phyloP scores from a whole-genome alignment of 2,888 invertebrate genomes.

The Tetragonula carbonaria region DNA sequence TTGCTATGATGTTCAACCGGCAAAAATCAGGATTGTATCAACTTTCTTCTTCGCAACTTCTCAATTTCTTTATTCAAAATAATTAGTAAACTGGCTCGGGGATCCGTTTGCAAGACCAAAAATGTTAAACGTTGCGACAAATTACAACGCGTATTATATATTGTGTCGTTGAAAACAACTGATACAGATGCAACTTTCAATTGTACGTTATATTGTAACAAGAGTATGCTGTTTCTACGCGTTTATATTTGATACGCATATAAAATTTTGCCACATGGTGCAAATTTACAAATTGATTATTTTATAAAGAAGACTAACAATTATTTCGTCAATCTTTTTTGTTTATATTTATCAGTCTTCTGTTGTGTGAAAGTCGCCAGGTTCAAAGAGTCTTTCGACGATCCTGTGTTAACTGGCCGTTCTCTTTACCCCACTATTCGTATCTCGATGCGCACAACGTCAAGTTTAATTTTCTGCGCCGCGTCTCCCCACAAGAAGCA shows the following conservation, averaged over 20 bases:
- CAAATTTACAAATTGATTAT: neutral
- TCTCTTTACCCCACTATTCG: constrained; percentile 65
- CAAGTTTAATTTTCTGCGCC: constrained; percentile 75
- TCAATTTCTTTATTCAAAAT: neutral
- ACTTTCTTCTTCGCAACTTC: constrained; percentile 7
- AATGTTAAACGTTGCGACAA: neutral
- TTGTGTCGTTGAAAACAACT: neutral
- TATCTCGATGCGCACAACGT: constrained; percentile 73
- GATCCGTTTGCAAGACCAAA: neutral
- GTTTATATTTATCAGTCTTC: neutral
- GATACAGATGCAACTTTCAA: neutral
- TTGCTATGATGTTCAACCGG: constrained; percentile 54
- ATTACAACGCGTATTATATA: neutral
- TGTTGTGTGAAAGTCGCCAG: constrained; percentile 24
- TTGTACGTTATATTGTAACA: neutral
- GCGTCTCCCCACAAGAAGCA: constrained; percentile 78
- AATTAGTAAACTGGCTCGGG: no score
- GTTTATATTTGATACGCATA: neutral
- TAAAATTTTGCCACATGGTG: neutral
- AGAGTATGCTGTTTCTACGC: neutral
- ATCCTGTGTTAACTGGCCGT: constrained; percentile 59
- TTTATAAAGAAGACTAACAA: no score
- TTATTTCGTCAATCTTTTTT: neutral
- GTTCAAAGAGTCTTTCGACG: constrained; percentile 44
- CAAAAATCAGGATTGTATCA: constrained; percentile 61